Evolutionary conservation across 2,113 vertebrate species (phyloP).

Genomic region (Phylloscopus trochiloides): DNA sequence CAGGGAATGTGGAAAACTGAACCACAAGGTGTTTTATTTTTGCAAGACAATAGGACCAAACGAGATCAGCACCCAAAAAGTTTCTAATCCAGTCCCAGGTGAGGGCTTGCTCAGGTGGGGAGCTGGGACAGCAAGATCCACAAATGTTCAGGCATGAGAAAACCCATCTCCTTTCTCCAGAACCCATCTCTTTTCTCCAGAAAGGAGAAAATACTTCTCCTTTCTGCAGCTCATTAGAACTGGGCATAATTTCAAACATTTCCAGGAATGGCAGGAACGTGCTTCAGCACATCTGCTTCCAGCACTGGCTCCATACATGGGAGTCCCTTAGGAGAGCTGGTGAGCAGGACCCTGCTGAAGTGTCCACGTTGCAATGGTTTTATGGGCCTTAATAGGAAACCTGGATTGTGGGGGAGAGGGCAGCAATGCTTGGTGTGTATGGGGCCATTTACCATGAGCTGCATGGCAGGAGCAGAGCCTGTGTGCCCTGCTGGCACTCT

Average conservation of each 20-base stretch:
- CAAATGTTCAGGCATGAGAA: not conserved
- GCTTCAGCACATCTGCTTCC: not conserved
- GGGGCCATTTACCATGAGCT: not conserved
- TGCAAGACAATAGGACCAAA: not conserved
- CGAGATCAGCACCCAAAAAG: not conserved
- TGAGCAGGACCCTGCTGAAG: not conserved
- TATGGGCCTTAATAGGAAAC: not conserved
- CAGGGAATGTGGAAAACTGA: not conserved
- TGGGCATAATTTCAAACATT: not conserved
- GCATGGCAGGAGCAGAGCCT: rapidly evolving
- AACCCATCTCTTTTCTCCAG: too few species aligned
- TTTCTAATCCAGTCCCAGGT: not conserved
- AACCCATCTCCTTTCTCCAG: not conserved
- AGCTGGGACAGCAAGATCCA: not conserved
- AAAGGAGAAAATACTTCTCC: not conserved
- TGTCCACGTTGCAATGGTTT: rapidly evolving
- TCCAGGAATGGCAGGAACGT: not conserved
- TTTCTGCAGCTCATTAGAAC: not conserved
- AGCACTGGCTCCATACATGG: rapidly evolving
- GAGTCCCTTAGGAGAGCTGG: not conserved
- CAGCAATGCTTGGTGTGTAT: not conserved
- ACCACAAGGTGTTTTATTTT: not conserved
- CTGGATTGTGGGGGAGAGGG: not conserved
- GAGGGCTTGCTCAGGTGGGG: not conserved
- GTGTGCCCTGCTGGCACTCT: not conserved